Percentiles rank a stretch among this genome's conserved stretches.
These are phyloP conservation scores for Pseudachorutes palmiensis DNA, from an alignment of 1,140 invertebrate genomes.

Conservation along the genomic window DNA sequence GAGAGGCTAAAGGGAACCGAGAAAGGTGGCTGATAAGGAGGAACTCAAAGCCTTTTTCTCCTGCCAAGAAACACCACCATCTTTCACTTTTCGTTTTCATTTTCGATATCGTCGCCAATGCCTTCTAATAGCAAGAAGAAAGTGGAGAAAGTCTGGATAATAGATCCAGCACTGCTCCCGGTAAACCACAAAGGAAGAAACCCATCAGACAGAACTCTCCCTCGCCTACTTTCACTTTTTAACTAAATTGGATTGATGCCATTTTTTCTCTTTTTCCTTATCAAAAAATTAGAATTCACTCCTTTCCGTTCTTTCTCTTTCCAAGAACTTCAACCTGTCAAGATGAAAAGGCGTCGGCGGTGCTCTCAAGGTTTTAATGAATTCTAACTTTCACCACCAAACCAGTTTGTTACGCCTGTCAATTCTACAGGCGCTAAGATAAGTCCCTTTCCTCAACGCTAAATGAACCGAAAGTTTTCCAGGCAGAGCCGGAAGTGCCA, in stretches of 20 bases:
- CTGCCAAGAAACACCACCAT: constrained; percentile 8
- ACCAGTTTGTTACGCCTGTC: not conserved
- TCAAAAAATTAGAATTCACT: constrained; percentile 37
- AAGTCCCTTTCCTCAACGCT: too few species aligned
- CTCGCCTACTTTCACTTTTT: constrained; percentile 13
- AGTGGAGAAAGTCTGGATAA: constrained; percentile 10
- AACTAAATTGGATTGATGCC: constrained; percentile 38
- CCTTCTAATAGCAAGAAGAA: not conserved
- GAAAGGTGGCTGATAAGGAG: constrained; percentile 38
- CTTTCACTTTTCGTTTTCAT: constrained; percentile 10
- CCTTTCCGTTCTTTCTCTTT: not conserved
- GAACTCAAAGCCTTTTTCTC: constrained; percentile 6
- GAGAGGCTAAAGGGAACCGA: constrained; percentile 28
- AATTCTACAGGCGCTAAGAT: too few species aligned
- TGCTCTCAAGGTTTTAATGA: constrained; percentile 5
- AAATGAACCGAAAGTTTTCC: too few species aligned
- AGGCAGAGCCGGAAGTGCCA: not conserved
- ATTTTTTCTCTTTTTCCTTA: constrained; percentile 36
- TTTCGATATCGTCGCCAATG: not conserved
- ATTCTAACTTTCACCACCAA: constrained; percentile 8
- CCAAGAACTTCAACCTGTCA: not conserved
- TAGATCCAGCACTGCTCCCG: not conserved
- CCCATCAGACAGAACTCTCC: not conserved
- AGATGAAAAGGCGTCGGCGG: too few species aligned
- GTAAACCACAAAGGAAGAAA: constrained; percentile 16